phyloP scores from a whole-genome alignment of 1,140 invertebrate genomes.

The Drosophila simulans region DNA sequence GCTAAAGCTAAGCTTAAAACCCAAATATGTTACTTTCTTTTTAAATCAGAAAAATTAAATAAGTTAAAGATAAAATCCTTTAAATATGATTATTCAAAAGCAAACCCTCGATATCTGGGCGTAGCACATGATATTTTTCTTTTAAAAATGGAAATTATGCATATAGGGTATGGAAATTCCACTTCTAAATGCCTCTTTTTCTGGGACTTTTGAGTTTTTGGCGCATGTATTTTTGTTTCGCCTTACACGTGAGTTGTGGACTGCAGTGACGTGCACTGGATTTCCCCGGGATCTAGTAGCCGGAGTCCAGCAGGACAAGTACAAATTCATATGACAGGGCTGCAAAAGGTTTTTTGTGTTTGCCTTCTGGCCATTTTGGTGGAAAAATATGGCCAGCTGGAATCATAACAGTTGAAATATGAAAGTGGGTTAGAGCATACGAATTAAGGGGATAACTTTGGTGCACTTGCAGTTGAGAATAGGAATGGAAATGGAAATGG shows the following conservation, averaged over 20 bases:
- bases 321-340: slow-evolving; percentile 73
- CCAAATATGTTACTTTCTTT: too few relatives aligned
- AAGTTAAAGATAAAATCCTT: too few relatives aligned
- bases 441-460: slow-evolving; percentile 30
- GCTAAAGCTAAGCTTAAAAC: too few relatives aligned
- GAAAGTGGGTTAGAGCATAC: slow-evolving; percentile 34
- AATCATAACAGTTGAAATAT: slow-evolving; percentile 31
- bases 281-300: slow-evolving; percentile 26
- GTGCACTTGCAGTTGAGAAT: slow-evolving; percentile 2
- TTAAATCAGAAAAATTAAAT: too few relatives aligned
- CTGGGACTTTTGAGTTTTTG: slow-evolving; percentile 24
- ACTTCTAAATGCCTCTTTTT: not conserved
- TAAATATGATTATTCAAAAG: too few relatives aligned
- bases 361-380: slow-evolving; percentile 55
- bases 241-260: slow-evolving; percentile 69
- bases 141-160: not conserved
- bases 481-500: slow-evolving; percentile 12
- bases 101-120: too few relatives aligned
- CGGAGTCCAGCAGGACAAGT: slow-evolving; percentile 55
- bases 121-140: too few relatives aligned
- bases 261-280: slow-evolving; percentile 70
- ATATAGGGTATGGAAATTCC: not conserved
- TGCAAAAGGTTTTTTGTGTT: slow-evolving; percentile 31
- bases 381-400: slow-evolving; percentile 51
- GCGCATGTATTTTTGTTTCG: slow-evolving; percentile 16